Evolutionary conservation across 2,113 vertebrate species (phyloP).

Genomic region (Solenodon paradoxus): DNA sequence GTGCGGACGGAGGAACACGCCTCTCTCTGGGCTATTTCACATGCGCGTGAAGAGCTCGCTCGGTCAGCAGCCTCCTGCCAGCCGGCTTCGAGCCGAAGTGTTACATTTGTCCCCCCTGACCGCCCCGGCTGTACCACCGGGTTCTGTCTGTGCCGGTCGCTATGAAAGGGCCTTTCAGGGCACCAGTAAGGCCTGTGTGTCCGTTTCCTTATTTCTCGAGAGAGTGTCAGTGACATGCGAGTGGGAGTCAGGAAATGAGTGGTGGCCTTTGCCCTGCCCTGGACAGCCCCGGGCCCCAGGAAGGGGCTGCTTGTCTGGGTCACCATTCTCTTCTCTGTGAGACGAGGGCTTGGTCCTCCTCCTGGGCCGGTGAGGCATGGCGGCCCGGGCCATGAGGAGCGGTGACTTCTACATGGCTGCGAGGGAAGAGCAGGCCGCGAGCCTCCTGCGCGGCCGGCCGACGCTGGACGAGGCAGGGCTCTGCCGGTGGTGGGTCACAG

Average conservation of each 20-base stretch:
- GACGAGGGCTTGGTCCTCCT: accelerated
- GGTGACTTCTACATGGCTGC: background rate
- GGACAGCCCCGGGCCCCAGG: too few relatives aligned
- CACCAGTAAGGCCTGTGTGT: too few relatives aligned
- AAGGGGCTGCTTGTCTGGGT: too few relatives aligned
- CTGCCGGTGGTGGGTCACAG: too few relatives aligned
- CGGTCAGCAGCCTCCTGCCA: background rate
- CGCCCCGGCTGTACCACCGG: too few relatives aligned
- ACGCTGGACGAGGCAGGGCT: too few relatives aligned
- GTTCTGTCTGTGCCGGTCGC: too few relatives aligned
- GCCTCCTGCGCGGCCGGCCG: too few relatives aligned
- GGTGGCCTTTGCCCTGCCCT: background rate
- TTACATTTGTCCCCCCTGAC: background rate
- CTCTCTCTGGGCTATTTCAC: background rate
- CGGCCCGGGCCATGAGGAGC: accelerated
- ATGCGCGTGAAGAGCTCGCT: background rate
- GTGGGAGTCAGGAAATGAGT: background rate
- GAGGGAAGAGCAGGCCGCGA: background rate
- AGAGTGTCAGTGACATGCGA: background rate
- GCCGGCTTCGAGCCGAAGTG: background rate
- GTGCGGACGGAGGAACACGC: accelerated
- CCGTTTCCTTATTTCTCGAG: background rate
- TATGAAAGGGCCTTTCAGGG: background rate
- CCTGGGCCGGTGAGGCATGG: accelerated
- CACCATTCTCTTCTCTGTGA: background rate